phyloP scores from a whole-genome alignment of 2,113 vertebrate genomes.

The Craseonycteris thonglongyai region DNA sequence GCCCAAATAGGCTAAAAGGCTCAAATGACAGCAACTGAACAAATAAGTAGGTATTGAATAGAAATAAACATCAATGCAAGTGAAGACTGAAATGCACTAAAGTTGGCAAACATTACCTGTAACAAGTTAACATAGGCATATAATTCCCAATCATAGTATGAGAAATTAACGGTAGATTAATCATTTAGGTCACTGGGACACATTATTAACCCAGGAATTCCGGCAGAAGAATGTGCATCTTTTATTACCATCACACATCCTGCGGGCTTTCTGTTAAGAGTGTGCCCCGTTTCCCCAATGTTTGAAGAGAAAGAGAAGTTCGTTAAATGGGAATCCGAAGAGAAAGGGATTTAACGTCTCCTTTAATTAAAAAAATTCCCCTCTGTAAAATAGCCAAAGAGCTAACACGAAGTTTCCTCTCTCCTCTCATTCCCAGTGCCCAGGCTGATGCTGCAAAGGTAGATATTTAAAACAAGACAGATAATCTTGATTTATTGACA shows the following conservation, averaged over 20 bases:
- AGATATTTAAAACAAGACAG: not conserved
- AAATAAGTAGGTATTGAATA: not conserved
- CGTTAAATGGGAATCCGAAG: slow-evolving; percentile 57
- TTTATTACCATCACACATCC: slow-evolving; percentile 64
- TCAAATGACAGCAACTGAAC: not conserved
- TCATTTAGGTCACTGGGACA: slow-evolving; percentile 44
- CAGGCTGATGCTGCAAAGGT: not conserved
- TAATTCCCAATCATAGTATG: not conserved
- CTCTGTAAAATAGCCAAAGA: slow-evolving; percentile 42
- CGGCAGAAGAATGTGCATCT: slow-evolving; percentile 57
- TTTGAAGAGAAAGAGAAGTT: slow-evolving; percentile 52
- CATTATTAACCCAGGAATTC: slow-evolving; percentile 52
- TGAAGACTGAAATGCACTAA: not conserved
- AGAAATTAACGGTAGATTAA: slow-evolving; percentile 18
- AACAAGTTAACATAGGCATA: not conserved
- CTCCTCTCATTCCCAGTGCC: not conserved
- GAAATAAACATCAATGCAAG: not conserved
- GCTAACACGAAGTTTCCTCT: slow-evolving; percentile 59
- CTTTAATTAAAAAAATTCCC: slow-evolving; percentile 63
- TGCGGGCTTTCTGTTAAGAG: slow-evolving; percentile 54
- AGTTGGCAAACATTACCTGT: not conserved
- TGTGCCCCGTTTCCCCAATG: slow-evolving; percentile 63
- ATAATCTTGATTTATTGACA: not conserved
- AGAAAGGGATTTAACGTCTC: slow-evolving; percentile 54
- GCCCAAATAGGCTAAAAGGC: not conserved